These are phyloP conservation scores for Bombus difficillimus DNA, from an alignment of 1,140 invertebrate species.

Conservation along the genomic window DNA sequence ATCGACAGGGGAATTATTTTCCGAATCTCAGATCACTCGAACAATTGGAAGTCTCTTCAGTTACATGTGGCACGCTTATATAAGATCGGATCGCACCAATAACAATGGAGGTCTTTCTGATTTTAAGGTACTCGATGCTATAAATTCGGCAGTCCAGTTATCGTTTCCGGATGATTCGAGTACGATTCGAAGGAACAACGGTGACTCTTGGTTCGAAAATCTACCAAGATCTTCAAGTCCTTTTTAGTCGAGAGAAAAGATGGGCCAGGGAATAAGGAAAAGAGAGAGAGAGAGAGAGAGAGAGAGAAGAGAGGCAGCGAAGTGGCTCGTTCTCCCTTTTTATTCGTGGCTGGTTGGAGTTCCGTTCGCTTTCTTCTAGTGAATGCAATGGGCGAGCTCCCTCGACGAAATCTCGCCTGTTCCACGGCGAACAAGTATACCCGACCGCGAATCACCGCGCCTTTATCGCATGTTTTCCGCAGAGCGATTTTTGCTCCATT, in stretches of 20 bases:
- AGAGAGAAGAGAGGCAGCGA: neutral
- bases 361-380: conserved; percentile 29
- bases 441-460: conserved; percentile 56
- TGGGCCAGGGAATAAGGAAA: neutral
- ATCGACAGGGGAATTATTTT: neutral
- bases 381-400: conserved; percentile 13
- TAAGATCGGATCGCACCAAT: conserved; percentile 15
- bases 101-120: conserved; percentile 47
- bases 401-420: conserved; percentile 52
- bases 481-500: conserved; percentile 66
- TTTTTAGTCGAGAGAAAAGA: conserved; percentile 37
- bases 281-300: neutral
- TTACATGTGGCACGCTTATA: neutral
- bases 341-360: conserved; percentile 7
- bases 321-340: conserved; percentile 37
- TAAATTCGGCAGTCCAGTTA: conserved; percentile 57
- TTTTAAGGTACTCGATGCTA: conserved; percentile 48
- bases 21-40: neutral
- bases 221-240: conserved; percentile 39
- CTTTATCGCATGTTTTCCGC: conserved; percentile 62
- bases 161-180: conserved; percentile 34
- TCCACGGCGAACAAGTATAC: conserved; percentile 52
- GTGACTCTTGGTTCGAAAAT: conserved; percentile 51
- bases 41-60: neutral
- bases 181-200: neutral